Base-by-base conservation (phyloP, 2,797 vertebrate species). In the Oreortyx pictus region DNA sequence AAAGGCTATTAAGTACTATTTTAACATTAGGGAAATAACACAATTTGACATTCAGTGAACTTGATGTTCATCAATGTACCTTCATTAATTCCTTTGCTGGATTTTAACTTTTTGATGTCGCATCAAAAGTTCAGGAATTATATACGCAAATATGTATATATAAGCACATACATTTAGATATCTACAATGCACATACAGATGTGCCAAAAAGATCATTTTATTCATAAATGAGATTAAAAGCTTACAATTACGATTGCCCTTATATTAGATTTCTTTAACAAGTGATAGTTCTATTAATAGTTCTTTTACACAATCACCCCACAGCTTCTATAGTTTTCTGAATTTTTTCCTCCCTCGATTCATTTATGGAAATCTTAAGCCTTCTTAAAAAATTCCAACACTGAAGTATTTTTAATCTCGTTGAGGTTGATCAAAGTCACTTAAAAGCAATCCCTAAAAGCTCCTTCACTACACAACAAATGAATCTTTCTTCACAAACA, bases 111-210 rank as follows among this genome's bases (percentile, higher is more conserved):
- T 98, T 97, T 97, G 97, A 98, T 98, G 97, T 98, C 94, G 97
- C 97, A 98, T 98, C 97, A 98, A 97, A 98, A 97, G 87, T 97
- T 94, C 74, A 91, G 93, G 97, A 97, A 97, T 96, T 94, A 94
- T 94, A 92, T 82, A 94, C 74, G 96, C 93, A 94, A 44, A 65
- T 20, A 59, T 14, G 59, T 7, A 65, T 20, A 66, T 8, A 65
- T 1, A 27, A 3, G 29, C 14, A 35, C 3, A 41, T 1, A 54
- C 64, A 29, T 1, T 9, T 9, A 77, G n/a, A n/a, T 1, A 11
- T 8, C 82, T 91, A 64, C 37, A 64, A 93, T 83, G 92, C 94
- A 97, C 96, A 93, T 7, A 72, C 54, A 41, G 16, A 73, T 96
- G 97, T 87, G 78, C 77, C 86, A 97, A 98, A 98, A 92, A 86